Evolutionary conservation across 2,113 vertebrate species (phyloP), one percentile per base, ranked within the genome.

Genomic region (Actinemys pallida): DNA sequence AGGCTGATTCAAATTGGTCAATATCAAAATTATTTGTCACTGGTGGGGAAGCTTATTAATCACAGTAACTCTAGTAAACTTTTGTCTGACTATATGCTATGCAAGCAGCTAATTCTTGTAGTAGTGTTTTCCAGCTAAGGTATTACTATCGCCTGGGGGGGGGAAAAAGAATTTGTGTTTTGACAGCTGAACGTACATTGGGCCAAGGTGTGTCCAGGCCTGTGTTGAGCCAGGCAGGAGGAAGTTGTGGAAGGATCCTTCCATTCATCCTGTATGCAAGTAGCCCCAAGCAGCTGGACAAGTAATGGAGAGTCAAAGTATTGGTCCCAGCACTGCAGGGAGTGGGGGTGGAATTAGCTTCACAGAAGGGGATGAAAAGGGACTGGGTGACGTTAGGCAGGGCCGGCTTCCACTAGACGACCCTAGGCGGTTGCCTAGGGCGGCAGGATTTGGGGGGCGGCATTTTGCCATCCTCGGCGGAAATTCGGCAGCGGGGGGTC

Each of bases 11-110:
- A 57, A 86, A 78, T 19, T 87, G 52, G 53, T 93, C 87, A 95
- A 87, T 87, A 84, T 92, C 20, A 76, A 89, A 89, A 35, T 56
- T 82, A n/a, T 90, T 94, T 91, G 2, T 75, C 57, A 88, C 56
- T 81, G 79, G 45, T 35, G 25, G 3, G 78, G 25, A 17, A 57
- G 56, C 49, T 5, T 83, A 87, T 81, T 90, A 93, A 88, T 91
- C 81, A 94, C 0, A 4, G n/a, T 81, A 31, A 76, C 1, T 47
- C 13, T 35, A 39, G 52, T 69, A 76, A 87, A 89, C 10, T 45
- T 69, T 47, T 75, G n/a, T 42, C 10, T 42, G 72, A 75, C 9
- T 22, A 24, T 42, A 42, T 42, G 39, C 10, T 42, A 42, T 5
- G 2, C 12, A 39, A 39, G 8, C 35, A 75, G 10, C n/a, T 75